Percentiles rank a stretch among this genome's conserved stretches.
Conservation (phyloP, 1,140 invertebrate species). For the Euura lappo region DNA sequence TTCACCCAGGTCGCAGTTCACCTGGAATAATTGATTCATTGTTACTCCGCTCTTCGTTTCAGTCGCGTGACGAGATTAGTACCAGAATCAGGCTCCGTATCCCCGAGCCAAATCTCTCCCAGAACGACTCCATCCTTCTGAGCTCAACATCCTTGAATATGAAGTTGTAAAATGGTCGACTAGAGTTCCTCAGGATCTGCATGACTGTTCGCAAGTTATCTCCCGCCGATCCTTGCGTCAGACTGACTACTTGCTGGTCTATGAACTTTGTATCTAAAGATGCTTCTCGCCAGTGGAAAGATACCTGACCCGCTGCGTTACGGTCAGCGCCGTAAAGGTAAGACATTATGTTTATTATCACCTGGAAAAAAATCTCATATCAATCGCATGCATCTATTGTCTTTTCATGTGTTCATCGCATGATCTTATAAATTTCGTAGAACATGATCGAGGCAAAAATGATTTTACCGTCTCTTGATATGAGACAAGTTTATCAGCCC, state of each 20-base stretch:
- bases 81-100: conserved; percentile 60
- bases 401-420: no score
- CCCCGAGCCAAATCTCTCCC: conserved; percentile 51
- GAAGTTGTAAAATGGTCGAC: conserved; percentile 61
- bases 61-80: conserved; percentile 21
- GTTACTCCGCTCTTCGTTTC: background rate
- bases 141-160: conserved; percentile 68
- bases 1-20: conserved; percentile 66
- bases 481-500: no score
- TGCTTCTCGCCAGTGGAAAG: conserved; percentile 65
- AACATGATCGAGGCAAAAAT: no score
- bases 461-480: no score
- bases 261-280: conserved; percentile 64
- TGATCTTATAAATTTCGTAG: no score
- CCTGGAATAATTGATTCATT: conserved; percentile 23
- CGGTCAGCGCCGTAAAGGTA: conserved; percentile 67
- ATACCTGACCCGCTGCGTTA: conserved; percentile 65
- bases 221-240: conserved; percentile 60
- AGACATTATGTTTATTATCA: conserved; percentile 68
- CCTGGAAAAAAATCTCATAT: conserved; percentile 51
- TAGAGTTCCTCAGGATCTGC: conserved; percentile 58
- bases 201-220: conserved; percentile 59
- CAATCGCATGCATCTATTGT: no score
- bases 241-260: conserved; percentile 60
- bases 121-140: conserved; percentile 47